Evolutionary conservation across 2,113 vertebrate species (phyloP), one percentile per base, ranked within the genome.

Genomic region (Anas platyrhynchos): DNA sequence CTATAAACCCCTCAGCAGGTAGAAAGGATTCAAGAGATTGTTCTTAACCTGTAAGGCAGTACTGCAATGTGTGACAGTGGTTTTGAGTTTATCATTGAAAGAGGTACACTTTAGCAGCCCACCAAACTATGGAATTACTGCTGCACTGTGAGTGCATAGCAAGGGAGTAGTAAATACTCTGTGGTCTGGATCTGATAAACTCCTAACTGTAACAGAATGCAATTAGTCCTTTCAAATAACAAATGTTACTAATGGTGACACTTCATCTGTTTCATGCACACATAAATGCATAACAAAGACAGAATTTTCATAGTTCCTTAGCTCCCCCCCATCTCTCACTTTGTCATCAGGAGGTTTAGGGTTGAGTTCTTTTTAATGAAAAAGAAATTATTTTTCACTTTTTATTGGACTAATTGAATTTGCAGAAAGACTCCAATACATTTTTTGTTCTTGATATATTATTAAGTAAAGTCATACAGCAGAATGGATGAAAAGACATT

Each of bases 321-420:
- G 89, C 85, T 80, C 43, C 84, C 55, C 16, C 72, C 78, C 94
- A 41, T 91, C 80, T 89, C 54, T 9, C 88, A 72, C 89, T 95
- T 67, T 95, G 96, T 95, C 95, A 96, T 97, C 89, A 68, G 46
- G 66, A 94, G 93, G 88, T 88, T 78, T 93, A 95, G 94, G 93
- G 93, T 59, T 96, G 91, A 95, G 93, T 90, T 97, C 95, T 91
- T 96, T 97, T 97, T 96, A 97, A 96, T 97, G 96, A 98, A 98
- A 98, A 98, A 97, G 87, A 96, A 97, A 97, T 97, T 97, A 88
- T 97, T 98, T 97, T 97, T 95, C 95, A 92, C 92, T 98, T 98
- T 98, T 97, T 97, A 98, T 95, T 96, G 96, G 93, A 91, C 94
- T 98, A 98, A 98, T 97, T 98, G 98, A 98, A 96, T 97, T 97